Evolutionary conservation across 2,113 vertebrate species (phyloP).

Genomic region (Bostrychus sinensis): DNA sequence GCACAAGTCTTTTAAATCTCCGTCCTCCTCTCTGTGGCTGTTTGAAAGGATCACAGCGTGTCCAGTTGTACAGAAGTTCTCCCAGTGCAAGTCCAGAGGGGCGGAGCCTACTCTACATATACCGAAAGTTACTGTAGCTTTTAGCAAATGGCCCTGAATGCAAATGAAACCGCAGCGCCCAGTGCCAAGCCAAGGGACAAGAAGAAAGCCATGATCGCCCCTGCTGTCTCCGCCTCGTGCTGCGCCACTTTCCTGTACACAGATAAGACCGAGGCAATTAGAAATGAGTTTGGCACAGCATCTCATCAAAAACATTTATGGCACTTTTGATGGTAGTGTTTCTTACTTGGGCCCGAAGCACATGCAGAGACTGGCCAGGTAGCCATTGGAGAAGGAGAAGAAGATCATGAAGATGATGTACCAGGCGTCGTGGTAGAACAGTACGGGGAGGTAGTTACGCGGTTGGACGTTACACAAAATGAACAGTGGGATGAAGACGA

Average conservation of each 20-base stretch:
- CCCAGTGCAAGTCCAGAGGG: conserved; percentile 5
- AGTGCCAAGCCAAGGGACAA: conserved; percentile 91
- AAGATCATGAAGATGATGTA: conserved; percentile 93
- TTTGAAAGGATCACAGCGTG: neutral
- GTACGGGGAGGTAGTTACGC: conserved; percentile 70
- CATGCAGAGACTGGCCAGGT: conserved; percentile 98
- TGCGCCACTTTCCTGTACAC: conserved; percentile 86
- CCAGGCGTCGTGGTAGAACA: conserved; percentile 89
- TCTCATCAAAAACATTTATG: neutral
- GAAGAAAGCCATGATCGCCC: conserved; percentile 96
- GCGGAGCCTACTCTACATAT: conserved; percentile 18
- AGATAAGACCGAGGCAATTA: conserved; percentile 29
- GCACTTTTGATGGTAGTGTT: neutral
- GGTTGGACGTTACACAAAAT: conserved; percentile 90
- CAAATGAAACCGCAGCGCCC: conserved; percentile 88
- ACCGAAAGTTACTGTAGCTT: conserved; percentile 4
- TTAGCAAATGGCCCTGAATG: conserved; percentile 83
- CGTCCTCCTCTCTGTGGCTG: conserved; percentile 7
- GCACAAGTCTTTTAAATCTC: conserved; percentile 1
- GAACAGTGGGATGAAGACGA: conserved; percentile 92
- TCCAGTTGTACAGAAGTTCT: conserved; percentile 5
- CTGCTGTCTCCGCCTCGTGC: conserved; percentile 92
- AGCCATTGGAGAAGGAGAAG: conserved; percentile 95
- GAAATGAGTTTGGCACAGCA: neutral
- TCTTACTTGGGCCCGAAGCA: conserved; percentile 97